Conservation (phyloP, 2,113 vertebrate species). For the Catharus fuscescens region DNA sequence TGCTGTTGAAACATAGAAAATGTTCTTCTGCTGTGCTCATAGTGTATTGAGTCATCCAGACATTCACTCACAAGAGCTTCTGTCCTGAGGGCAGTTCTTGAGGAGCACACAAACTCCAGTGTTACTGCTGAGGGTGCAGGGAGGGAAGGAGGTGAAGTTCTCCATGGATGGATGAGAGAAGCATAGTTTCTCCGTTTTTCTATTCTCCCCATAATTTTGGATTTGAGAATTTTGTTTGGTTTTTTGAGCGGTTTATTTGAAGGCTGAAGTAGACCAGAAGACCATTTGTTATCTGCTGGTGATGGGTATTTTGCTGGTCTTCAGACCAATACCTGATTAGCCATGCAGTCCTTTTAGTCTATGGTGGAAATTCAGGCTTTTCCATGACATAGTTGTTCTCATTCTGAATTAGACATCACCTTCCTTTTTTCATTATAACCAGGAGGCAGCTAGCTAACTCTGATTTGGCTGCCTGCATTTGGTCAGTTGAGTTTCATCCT, state of each 20-base stretch:
- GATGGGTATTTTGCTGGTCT: neutral
- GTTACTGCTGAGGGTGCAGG: neutral
- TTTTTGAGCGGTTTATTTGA: neutral
- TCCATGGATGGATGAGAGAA: neutral
- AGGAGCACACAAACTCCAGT: neutral
- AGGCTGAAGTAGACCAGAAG: neutral
- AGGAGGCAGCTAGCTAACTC: neutral
- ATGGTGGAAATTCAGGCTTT: neutral
- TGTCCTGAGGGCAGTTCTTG: constrained; percentile 7
- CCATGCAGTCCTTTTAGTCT: neutral
- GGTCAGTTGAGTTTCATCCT: neutral
- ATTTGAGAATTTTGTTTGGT: neutral
- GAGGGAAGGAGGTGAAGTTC: neutral
- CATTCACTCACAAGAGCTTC: neutral
- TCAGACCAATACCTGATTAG: neutral
- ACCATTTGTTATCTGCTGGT: neutral
- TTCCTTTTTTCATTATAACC: neutral
- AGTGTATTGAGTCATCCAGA: constrained; percentile 5
- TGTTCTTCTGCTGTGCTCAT: neutral
- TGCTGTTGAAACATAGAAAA: neutral
- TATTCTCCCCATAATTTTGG: neutral
- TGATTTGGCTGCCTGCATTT: neutral
- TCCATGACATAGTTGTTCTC: neutral
- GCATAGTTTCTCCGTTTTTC: neutral
- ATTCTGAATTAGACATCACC: neutral